Percentiles rank a stretch among this genome's conserved stretches.
Evolutionary conservation across 2,888 invertebrate genomes (phyloP).

Genomic region (Aspidiotus rigidus): DNA sequence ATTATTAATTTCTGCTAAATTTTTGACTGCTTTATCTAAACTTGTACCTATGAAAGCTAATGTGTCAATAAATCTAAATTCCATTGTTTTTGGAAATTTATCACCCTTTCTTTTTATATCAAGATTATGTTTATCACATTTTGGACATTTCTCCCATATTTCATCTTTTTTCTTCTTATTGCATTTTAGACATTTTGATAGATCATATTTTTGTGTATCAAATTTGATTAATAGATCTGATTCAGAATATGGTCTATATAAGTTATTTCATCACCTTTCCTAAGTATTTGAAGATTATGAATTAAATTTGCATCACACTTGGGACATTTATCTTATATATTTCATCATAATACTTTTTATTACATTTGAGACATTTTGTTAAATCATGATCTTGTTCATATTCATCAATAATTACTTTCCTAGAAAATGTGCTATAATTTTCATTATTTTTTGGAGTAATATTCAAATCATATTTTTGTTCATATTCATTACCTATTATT

Average conservation of each 20-base stretch:
- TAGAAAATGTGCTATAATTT: constrained; percentile 13
- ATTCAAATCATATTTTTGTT: constrained; percentile 9
- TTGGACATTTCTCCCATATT: constrained; percentile 17
- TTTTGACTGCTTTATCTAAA: constrained; percentile 19
- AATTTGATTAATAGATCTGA: background rate
- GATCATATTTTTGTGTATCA: constrained; percentile 14
- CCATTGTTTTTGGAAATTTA: constrained; percentile 11
- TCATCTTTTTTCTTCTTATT: constrained; percentile 15
- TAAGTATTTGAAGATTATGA: background rate
- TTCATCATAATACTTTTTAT: constrained; percentile 6
- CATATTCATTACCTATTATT: constrained; percentile 4
- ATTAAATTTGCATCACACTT: constrained; percentile 6
- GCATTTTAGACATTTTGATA: constrained; percentile 15
- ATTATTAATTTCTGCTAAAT: constrained; percentile 16
- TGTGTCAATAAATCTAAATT: constrained; percentile 20
- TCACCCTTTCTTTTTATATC: constrained; percentile 9
- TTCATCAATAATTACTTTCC: constrained; percentile 3
- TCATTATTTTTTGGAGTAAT: constrained; percentile 8
- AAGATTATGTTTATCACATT: constrained; percentile 12
- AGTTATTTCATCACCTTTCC: constrained; percentile 5
- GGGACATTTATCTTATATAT: constrained; percentile 13
- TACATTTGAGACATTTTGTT: constrained; percentile 9
- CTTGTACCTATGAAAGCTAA: constrained; percentile 13
- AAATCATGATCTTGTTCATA: constrained; percentile 11
- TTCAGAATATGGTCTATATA: constrained; percentile 7